phyloP scores from a whole-genome alignment of 2,113 vertebrate genomes.

The Cephalopholis sonnerati region DNA sequence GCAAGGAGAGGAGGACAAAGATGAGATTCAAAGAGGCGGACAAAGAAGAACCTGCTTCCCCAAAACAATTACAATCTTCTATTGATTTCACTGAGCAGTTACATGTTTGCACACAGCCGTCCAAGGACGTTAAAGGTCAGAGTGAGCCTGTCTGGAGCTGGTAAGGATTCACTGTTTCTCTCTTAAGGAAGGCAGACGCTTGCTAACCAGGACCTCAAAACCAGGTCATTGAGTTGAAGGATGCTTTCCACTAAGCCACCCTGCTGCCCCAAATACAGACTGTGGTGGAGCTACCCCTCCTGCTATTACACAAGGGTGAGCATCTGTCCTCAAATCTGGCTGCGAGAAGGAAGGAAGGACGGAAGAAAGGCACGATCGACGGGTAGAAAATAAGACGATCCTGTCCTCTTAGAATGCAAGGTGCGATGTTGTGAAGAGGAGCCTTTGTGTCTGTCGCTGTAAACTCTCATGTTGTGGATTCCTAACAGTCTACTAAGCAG shows the following conservation, averaged over 20 bases:
- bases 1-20: conserved; percentile 26
- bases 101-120: not conserved
- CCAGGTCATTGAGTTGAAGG: conserved; percentile 48
- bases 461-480: conserved; percentile 23
- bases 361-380: not conserved
- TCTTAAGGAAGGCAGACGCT: not conserved
- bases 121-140: conserved; percentile 10
- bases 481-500: conserved; percentile 40
- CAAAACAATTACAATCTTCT: not conserved
- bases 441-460: not conserved
- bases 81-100: not conserved
- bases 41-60: not conserved
- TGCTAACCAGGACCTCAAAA: conserved; percentile 52
- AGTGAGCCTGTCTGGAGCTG: conserved; percentile 12
- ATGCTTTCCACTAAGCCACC: conserved; percentile 47
- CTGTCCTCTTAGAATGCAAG: not conserved
- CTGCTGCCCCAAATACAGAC: conserved; percentile 59
- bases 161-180: not conserved
- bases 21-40: not conserved
- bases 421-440: not conserved
- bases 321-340: conserved; percentile 36
- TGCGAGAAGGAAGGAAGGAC: conserved; percentile 1
- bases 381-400: not conserved
- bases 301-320: conserved; percentile 30
- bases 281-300: conserved; percentile 20